A percentile compares a stretch with the other conserved stretches of the same genome.
Conservation (phyloP, 2,797 vertebrate species). For the Hoplostethus mediterraneus region DNA sequence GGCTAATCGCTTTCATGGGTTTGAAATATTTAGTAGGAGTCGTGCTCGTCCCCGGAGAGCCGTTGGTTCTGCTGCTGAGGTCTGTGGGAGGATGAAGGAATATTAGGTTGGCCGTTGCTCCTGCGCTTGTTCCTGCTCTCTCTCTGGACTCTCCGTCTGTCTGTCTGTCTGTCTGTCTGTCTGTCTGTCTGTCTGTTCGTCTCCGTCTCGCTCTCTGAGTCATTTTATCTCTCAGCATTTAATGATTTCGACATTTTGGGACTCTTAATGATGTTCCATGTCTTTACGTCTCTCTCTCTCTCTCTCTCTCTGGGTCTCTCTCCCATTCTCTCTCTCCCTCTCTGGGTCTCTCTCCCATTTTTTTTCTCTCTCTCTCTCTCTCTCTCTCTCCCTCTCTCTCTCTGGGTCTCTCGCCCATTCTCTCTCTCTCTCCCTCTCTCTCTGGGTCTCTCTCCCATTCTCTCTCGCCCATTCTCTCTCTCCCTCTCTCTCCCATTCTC, state of each 20-base stretch:
- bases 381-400: too few relatives aligned
- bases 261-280: constrained; percentile 1
- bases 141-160: not conserved
- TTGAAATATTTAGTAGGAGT: constrained; percentile 28
- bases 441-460: too few relatives aligned
- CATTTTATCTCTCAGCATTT: constrained; percentile 5
- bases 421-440: too few relatives aligned
- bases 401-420: too few relatives aligned
- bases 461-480: too few relatives aligned
- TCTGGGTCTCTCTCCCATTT: too few relatives aligned
- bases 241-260: constrained; percentile 22
- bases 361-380: too few relatives aligned
- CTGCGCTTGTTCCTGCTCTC: constrained; percentile 4
- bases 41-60: constrained; percentile 10
- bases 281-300: constrained; percentile 1
- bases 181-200: too few relatives aligned
- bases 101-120: not conserved
- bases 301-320: too few relatives aligned
- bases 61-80: constrained; percentile 20
- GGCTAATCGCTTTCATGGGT: constrained; percentile 38
- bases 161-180: not conserved
- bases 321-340: too few relatives aligned
- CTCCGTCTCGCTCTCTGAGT: not conserved
- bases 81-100: constrained; percentile 55
- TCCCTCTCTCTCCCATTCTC: too few relatives aligned